phyloP scores from a whole-genome alignment of 2,113 vertebrate genomes.

The Brachypodius melanocephalos region DNA sequence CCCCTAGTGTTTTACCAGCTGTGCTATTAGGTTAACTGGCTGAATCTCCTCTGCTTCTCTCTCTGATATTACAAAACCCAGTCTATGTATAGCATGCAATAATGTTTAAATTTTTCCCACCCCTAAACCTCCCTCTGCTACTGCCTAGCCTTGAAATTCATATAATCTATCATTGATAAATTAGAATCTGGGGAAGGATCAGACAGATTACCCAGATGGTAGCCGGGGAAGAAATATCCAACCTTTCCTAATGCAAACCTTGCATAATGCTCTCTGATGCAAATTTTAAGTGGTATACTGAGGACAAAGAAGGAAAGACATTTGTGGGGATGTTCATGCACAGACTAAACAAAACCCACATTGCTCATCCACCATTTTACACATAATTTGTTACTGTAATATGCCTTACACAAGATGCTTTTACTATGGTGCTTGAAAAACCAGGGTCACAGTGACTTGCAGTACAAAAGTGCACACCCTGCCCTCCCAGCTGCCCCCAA shows the following conservation, averaged over 20 bases:
- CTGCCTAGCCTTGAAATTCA: conserved; percentile 52
- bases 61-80: not conserved
- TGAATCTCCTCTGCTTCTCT: conserved; percentile 18
- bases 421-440: not conserved
- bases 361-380: not conserved
- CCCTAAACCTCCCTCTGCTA: conserved; percentile 25
- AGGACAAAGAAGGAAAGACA: not conserved
- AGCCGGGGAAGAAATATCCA: conserved; percentile 8
- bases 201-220: conserved; percentile 58
- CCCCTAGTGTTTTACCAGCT: conserved; percentile 68
- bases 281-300: not conserved
- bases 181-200: conserved; percentile 57
- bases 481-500: accelerated
- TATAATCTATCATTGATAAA: conserved; percentile 62
- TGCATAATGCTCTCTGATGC: conserved; percentile 7
- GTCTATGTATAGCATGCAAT: not conserved
- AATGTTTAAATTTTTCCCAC: conserved; percentile 34
- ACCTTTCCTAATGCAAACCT: conserved; percentile 30
- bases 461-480: not conserved
- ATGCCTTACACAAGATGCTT: not conserved
- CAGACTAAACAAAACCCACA: not conserved
- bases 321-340: not conserved
- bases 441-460: not conserved
- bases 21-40: conserved; percentile 68
- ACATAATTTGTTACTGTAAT: not conserved